Percentiles rank a stretch among this genome's conserved stretches.
phyloP scores from a whole-genome alignment of 1,140 invertebrate species.

The Sweltsa coloradensis region DNA sequence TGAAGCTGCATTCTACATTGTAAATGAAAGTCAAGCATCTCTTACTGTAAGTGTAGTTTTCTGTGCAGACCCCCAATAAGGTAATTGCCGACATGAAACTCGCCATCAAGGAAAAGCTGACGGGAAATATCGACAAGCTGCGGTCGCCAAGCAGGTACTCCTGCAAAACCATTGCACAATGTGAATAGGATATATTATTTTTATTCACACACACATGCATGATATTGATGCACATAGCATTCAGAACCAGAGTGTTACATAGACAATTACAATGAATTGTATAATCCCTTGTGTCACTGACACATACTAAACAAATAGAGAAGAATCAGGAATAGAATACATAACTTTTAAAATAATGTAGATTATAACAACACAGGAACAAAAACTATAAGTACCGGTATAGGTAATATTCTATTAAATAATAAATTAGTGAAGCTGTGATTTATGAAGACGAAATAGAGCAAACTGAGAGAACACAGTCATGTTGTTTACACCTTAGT shows the following conservation, averaged over 20 bases:
- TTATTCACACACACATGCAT: conserved; percentile 1
- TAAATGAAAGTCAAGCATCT: too few species aligned
- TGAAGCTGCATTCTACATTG: too few species aligned
- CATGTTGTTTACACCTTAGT: too few species aligned
- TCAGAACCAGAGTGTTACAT: conserved; percentile 5
- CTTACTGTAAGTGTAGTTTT: conserved; percentile 71
- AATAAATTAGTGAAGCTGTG: too few species aligned
- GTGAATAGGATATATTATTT: conserved; percentile 5
- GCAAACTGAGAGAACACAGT: too few species aligned
- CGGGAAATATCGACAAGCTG: conserved; percentile 63
- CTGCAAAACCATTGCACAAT: conserved; percentile 39
- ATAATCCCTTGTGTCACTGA: too few species aligned
- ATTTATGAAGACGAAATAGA: too few species aligned
- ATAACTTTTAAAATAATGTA: too few species aligned
- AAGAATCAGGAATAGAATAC: too few species aligned
- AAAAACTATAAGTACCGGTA: too few species aligned
- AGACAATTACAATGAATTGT: background rate
- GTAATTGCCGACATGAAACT: conserved; percentile 93
- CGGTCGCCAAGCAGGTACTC: conserved; percentile 73
- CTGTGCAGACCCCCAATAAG: conserved; percentile 74
- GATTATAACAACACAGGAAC: too few species aligned
- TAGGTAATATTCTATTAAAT: too few species aligned
- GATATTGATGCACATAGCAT: background rate
- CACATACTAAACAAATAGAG: background rate
- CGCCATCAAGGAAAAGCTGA: conserved; percentile 79